phyloP scores from a whole-genome alignment of 2,113 vertebrate genomes.

The Phodopus roborovskii region DNA sequence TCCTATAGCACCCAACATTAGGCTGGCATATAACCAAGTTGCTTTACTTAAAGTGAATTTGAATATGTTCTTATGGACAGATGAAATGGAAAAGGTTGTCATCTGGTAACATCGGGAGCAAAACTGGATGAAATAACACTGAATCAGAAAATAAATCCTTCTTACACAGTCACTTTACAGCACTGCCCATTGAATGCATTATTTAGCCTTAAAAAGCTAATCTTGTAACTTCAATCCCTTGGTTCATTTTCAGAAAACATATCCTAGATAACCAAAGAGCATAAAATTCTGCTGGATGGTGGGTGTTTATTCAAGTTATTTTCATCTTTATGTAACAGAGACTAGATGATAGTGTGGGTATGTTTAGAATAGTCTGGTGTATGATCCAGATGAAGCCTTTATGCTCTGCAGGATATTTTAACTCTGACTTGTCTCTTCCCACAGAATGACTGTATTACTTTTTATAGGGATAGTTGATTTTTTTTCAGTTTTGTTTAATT shows the following conservation, averaged over 20 bases:
- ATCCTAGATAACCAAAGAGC: background rate
- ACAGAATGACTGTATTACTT: conserved; percentile 6
- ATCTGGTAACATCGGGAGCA: background rate
- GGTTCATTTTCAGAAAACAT: background rate
- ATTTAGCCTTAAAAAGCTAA: background rate
- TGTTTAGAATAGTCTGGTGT: background rate
- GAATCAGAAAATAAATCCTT: background rate
- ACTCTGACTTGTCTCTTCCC: background rate
- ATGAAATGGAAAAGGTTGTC: background rate
- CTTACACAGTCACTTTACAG: background rate
- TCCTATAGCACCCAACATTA: background rate
- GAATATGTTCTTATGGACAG: background rate
- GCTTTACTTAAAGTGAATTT: conserved; percentile 33
- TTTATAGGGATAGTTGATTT: background rate
- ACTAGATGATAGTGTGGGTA: background rate
- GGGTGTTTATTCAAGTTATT: background rate
- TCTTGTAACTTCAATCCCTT: background rate
- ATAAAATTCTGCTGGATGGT: background rate
- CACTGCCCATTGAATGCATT: background rate
- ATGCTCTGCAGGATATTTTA: conserved; percentile 4
- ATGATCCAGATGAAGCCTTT: background rate
- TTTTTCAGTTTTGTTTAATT: background rate
- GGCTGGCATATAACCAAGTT: background rate
- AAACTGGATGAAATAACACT: background rate
- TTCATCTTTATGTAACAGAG: background rate